Conservation (phyloP, 2,113 vertebrate genomes). For the Peromyscus maniculatus region DNA sequence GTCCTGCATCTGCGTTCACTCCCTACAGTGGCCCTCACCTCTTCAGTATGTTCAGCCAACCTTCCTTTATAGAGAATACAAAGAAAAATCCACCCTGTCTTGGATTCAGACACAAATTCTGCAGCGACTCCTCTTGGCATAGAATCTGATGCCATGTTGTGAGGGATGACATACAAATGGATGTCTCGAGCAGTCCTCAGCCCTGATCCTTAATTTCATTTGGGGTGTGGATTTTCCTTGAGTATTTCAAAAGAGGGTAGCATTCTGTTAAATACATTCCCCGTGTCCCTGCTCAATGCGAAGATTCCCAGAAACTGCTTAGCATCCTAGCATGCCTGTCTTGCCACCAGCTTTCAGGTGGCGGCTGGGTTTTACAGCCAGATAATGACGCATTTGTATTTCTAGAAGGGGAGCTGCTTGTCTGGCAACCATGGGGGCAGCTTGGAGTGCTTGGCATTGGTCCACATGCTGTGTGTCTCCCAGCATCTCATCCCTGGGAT, state of each 20-base stretch:
- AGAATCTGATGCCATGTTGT: slow-evolving; percentile 25
- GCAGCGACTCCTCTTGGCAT: not conserved
- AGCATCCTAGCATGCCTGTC: not conserved
- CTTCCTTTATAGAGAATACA: not conserved
- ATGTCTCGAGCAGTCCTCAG: not conserved
- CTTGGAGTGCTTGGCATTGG: slow-evolving; percentile 68
- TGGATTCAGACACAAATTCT: slow-evolving; percentile 33
- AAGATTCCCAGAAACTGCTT: slow-evolving; percentile 56
- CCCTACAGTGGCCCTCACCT: not conserved
- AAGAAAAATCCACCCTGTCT: not conserved
- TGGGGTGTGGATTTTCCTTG: slow-evolving; percentile 63
- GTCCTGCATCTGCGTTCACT: not conserved
- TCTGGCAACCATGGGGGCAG: not conserved
- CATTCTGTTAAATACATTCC: slow-evolving; percentile 35
- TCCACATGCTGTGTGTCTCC: slow-evolving; percentile 76
- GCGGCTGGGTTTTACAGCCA: slow-evolving; percentile 42
- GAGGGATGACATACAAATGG: not conserved
- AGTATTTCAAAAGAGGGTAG: slow-evolving; percentile 28
- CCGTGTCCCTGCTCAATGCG: not conserved
- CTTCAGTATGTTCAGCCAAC: slow-evolving; percentile 28
- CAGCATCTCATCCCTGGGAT: slow-evolving; percentile 77
- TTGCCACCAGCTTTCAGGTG: slow-evolving; percentile 48
- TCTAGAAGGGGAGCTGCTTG: slow-evolving; percentile 71
- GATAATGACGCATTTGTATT: slow-evolving; percentile 70
- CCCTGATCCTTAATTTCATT: not conserved